Evolutionary conservation across 2,888 invertebrate genomes (phyloP), one percentile per base, ranked within the genome.

Genomic region (Brachyopa scutellaris): DNA sequence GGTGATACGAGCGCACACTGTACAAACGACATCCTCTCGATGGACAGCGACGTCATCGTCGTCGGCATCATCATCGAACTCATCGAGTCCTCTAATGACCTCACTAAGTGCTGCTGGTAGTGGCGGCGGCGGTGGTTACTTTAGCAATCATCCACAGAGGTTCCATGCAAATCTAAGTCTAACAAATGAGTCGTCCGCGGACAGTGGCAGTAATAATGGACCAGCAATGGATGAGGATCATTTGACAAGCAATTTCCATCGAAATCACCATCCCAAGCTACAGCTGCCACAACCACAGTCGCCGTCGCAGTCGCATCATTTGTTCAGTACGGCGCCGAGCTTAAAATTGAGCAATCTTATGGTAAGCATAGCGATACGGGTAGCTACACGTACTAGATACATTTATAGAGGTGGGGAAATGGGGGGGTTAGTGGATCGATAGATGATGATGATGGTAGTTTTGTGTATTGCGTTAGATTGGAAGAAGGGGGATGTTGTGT

Each of bases 1-100:
- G 86, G 94, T 95, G 84, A 93, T 95, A 91, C 93, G 94, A 85
- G 93, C 95, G 85, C 89, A 91, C 85, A 90, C 90, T 66, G 89
- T 90, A 84, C 91, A 90, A 87, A 90, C 88, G 69, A 88, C 89
- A 84, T 90, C 91, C 62, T 89, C 90, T 47, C 88, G 89, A 69
- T 89, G 90, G 85, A 86, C 86, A 73, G 79, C 84, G 15, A 64
- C 82, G 86, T 87, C 88, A 70, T 85, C 88, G 38, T 84, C 85
- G 13, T 82, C 84, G 36, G 72, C 85, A n/a, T 76, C 85, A 49
- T 85, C 86, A 33, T 84, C 85, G 49, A 85, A 85, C 42, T 84
- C 86, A 47, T 84, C 86, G 51, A 84, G 85, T 82, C 84, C 84
- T 29, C 47, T 82, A 45, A 67, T 84, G 74, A 53, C 59, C 66